Conservation (phyloP, 2,797 vertebrate species). For the Notolepis coatsorum region DNA sequence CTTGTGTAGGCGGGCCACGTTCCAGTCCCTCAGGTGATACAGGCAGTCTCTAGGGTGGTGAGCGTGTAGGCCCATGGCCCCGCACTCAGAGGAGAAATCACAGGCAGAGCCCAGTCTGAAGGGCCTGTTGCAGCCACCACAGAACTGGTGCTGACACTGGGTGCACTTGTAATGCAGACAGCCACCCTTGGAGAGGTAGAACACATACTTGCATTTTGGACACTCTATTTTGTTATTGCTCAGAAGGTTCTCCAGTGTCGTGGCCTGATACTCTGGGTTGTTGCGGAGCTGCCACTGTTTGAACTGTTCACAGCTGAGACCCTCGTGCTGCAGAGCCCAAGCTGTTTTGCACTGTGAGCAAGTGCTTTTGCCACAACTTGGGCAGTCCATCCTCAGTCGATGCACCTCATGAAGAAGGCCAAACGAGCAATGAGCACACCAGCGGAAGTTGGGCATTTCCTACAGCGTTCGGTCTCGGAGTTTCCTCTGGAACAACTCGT, state of each 20-base stretch:
- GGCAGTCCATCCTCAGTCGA: constrained; percentile 82
- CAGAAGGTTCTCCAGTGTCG: constrained; percentile 53
- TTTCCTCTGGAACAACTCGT: constrained; percentile 85
- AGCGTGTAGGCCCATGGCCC: constrained; percentile 78
- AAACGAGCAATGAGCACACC: constrained; percentile 85
- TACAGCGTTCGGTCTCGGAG: constrained; percentile 80
- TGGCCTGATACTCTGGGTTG: constrained; percentile 53
- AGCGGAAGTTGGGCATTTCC: constrained; percentile 82
- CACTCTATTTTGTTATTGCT: constrained; percentile 77
- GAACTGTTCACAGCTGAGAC: constrained; percentile 77
- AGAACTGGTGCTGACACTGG: constrained; percentile 83
- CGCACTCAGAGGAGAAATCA: constrained; percentile 72
- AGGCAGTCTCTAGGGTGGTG: constrained; percentile 84
- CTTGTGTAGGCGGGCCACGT: constrained; percentile 65
- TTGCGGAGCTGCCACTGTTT: constrained; percentile 71
- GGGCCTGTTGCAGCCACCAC: constrained; percentile 77
- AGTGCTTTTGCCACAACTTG: constrained; percentile 82
- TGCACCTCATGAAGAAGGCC: constrained; percentile 80
- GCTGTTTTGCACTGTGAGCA: constrained; percentile 80
- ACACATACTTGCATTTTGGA: constrained; percentile 77
- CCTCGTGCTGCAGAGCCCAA: too few species aligned
- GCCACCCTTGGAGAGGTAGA: constrained; percentile 81
- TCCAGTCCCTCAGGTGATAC: constrained; percentile 86
- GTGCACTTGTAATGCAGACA: constrained; percentile 85
- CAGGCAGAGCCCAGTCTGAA: constrained; percentile 75